phyloP scores from a whole-genome alignment of 2,888 invertebrate genomes.

The Odontocolon sp. region DNA sequence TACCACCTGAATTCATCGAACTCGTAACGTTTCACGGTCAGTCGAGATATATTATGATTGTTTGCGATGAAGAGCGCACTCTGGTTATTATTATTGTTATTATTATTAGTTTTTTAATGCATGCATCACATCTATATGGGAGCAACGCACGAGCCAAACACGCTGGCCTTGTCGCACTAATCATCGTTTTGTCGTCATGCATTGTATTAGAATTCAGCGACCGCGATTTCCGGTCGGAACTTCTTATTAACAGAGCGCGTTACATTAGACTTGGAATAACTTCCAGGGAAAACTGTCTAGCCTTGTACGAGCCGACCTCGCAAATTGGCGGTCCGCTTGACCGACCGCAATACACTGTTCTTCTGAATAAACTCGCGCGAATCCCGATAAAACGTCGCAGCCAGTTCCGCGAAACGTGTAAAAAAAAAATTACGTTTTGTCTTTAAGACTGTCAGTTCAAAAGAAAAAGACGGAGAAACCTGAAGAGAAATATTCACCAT shows the following conservation, averaged over 20 bases:
- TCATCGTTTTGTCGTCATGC: not conserved
- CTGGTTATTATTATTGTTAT: too few relatives aligned
- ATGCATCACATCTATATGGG: conserved; percentile 3
- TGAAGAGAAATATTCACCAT: too few relatives aligned
- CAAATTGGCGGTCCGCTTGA: conserved; percentile 16
- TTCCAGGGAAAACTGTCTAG: not conserved
- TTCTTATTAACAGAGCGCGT: not conserved
- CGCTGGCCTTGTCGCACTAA: not conserved
- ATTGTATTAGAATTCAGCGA: conserved; percentile 36
- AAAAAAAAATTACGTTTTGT: not conserved
- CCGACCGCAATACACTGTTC: conserved; percentile 11
- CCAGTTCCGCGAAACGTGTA: not conserved
- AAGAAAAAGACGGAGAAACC: not conserved
- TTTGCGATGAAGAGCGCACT: too few relatives aligned
- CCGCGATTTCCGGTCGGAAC: conserved; percentile 44
- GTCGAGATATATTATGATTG: not conserved
- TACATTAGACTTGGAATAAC: not conserved
- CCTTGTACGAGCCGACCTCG: conserved; percentile 30
- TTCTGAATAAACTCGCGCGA: conserved; percentile 1
- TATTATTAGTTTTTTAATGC: too few relatives aligned
- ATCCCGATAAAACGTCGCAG: conserved; percentile 4
- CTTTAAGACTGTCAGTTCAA: not conserved
- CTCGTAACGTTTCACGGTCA: not conserved
- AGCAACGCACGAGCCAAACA: conserved; percentile 2
- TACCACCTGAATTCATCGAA: not conserved